Conservation (phyloP, 37 sponge, comb jelly and placozoan genomes). For the Geodia barretti region DNA sequence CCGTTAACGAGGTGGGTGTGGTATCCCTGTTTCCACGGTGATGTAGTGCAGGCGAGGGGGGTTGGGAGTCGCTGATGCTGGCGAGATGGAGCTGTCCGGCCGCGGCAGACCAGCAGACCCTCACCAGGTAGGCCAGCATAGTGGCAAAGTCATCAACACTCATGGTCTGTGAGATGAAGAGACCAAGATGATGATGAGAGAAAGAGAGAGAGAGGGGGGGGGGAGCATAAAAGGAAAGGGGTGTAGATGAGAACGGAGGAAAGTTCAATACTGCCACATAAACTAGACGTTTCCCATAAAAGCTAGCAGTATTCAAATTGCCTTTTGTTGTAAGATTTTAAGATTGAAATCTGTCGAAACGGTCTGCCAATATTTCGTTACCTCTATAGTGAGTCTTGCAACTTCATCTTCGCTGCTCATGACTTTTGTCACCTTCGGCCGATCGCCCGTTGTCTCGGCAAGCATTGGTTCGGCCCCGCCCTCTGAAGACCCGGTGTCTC, state of each 20-base stretch:
- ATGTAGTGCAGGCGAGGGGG: slow-evolving; percentile 3
- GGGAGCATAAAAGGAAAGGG: not conserved
- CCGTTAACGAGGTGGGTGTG: not conserved
- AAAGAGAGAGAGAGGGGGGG: not conserved
- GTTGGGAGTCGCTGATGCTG: slow-evolving; percentile 13
- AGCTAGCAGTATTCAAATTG: too few relatives aligned
- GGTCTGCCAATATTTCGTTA: too few relatives aligned
- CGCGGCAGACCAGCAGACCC: slow-evolving; percentile 82
- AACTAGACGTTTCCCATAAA: too few relatives aligned
- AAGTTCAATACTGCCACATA: not conserved
- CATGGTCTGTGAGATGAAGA: slow-evolving; percentile 57
- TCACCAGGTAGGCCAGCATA: slow-evolving; percentile 59
- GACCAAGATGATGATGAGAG: not conserved
- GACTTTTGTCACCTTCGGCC: not conserved
- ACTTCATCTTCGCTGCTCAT: slow-evolving; percentile 54
- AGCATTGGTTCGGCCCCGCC: too few relatives aligned
- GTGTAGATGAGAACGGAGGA: not conserved
- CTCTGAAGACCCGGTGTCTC: slow-evolving; percentile 19
- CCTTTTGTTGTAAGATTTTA: too few relatives aligned
- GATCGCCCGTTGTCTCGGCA: too few relatives aligned
- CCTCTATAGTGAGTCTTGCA: slow-evolving; percentile 75
- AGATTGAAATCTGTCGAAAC: too few relatives aligned
- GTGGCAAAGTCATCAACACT: slow-evolving; percentile 73
- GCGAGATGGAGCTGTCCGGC: slow-evolving; percentile 84
- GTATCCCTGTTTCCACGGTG: not conserved